Evolutionary conservation across 2,797 vertebrate species (phyloP).

Genomic region (Anguilla obscura): DNA sequence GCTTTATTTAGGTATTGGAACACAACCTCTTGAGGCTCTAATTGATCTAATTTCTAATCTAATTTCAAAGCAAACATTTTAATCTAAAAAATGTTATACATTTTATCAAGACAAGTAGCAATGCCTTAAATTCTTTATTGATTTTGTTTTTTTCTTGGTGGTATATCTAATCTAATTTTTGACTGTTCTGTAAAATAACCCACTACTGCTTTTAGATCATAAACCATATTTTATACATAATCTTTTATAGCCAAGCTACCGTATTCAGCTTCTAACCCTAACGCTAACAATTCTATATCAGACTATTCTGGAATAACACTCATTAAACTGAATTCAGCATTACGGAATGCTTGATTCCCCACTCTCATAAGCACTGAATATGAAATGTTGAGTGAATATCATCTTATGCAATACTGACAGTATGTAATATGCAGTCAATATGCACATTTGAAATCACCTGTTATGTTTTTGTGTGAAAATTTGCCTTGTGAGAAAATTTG

Average conservation of each 20-base stretch:
- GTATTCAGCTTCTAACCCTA: not conserved
- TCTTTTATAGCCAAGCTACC: not conserved
- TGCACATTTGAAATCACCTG: slow-evolving; percentile 9
- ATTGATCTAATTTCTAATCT: too few species aligned
- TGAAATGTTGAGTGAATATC: not conserved
- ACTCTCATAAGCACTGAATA: not conserved
- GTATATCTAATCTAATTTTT: not conserved
- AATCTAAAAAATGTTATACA: not conserved
- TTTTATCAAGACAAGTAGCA: not conserved
- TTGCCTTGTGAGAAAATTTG: not conserved
- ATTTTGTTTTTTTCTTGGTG: not conserved
- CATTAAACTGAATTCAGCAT: not conserved
- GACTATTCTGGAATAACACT: not conserved
- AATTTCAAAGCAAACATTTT: too few species aligned
- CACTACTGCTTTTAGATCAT: not conserved
- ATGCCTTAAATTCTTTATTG: not conserved
- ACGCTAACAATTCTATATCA: not conserved
- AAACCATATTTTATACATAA: not conserved
- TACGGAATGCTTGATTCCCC: not conserved
- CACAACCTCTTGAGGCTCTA: too few species aligned
- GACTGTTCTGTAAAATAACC: not conserved
- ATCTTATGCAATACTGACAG: not conserved
- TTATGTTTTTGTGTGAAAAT: slow-evolving; percentile 11
- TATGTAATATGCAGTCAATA: slow-evolving; percentile 1
- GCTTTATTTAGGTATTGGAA: not conserved